phyloP scores from a whole-genome alignment of 2,113 vertebrate genomes.

The Pelusios castaneus region DNA sequence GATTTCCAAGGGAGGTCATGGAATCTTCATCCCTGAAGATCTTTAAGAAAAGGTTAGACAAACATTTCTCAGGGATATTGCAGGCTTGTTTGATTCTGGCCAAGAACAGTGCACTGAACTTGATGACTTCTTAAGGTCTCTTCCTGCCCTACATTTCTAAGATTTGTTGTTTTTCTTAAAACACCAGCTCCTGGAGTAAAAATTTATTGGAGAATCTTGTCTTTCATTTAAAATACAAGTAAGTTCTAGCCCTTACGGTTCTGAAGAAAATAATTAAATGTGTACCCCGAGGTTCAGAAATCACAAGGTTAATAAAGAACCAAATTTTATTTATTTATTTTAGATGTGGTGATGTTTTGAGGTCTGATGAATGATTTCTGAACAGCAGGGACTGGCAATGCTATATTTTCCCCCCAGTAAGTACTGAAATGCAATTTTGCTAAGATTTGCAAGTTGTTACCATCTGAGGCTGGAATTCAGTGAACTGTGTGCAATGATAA shows the following conservation, averaged over 20 bases:
- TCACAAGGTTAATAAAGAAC: background rate
- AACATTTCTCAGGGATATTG: too few relatives aligned
- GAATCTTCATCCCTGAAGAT: too few relatives aligned
- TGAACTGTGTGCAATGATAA: rapidly evolving
- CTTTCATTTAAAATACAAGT: background rate
- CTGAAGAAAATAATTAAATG: background rate
- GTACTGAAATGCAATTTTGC: background rate
- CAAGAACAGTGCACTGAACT: too few relatives aligned
- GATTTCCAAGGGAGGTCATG: too few relatives aligned
- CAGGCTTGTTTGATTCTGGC: too few relatives aligned
- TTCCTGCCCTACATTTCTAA: too few relatives aligned
- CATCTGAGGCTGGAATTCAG: background rate
- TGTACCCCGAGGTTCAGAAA: background rate
- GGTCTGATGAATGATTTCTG: background rate
- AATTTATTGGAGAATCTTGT: background rate
- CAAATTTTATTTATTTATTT: background rate
- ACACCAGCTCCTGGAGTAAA: background rate
- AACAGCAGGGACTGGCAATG: rapidly evolving
- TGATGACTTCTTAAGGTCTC: too few relatives aligned
- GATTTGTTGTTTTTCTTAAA: background rate
- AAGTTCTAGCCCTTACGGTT: background rate
- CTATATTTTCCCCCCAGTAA: background rate
- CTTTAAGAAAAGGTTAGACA: too few relatives aligned
- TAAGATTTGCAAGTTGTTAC: background rate
- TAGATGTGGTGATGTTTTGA: background rate